Percentiles rank a stretch among this genome's conserved stretches.
phyloP scores from a whole-genome alignment of 2,888 invertebrate genomes.

The Tetropium fuscum region DNA sequence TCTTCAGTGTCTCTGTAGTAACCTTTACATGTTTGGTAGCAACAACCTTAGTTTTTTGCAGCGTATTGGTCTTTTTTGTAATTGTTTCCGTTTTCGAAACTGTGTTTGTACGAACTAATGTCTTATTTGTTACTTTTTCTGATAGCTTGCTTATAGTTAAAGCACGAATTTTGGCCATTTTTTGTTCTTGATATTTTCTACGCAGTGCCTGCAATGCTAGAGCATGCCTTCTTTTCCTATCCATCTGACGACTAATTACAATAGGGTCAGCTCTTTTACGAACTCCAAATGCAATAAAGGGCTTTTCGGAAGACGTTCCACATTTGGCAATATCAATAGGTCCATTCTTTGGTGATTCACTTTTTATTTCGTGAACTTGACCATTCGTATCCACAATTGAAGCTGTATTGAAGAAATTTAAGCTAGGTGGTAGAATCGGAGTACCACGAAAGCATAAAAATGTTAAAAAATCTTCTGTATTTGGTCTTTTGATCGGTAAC shows the following conservation, averaged over 20 bases:
- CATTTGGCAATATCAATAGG: constrained; percentile 59
- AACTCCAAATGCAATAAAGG: constrained; percentile 70
- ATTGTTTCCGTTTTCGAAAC: constrained; percentile 63
- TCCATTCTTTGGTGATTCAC: constrained; percentile 58
- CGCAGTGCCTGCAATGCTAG: constrained; percentile 70
- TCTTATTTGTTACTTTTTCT: constrained; percentile 63
- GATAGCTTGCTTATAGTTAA: constrained; percentile 65
- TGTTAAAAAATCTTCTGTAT: constrained; percentile 88
- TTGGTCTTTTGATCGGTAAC: constrained; percentile 77
- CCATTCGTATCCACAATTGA: constrained; percentile 62
- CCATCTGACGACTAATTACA: constrained; percentile 64
- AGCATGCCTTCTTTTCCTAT: constrained; percentile 63
- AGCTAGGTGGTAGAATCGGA: constrained; percentile 76
- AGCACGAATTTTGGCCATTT: constrained; percentile 69
- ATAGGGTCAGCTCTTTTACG: constrained; percentile 70
- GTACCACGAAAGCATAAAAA: constrained; percentile 87
- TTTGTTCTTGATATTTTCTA: constrained; percentile 73
- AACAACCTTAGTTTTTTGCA: constrained; percentile 61
- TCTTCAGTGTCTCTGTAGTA: constrained; percentile 59
- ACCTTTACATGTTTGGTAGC: constrained; percentile 62
- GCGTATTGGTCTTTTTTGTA: constrained; percentile 57
- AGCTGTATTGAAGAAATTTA: constrained; percentile 76
- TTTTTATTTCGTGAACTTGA: constrained; percentile 60
- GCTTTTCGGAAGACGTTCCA: constrained; percentile 58
- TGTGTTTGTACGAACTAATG: constrained; percentile 68